phyloP scores from a whole-genome alignment of 2,113 vertebrate genomes.

The Garra rufa region DNA sequence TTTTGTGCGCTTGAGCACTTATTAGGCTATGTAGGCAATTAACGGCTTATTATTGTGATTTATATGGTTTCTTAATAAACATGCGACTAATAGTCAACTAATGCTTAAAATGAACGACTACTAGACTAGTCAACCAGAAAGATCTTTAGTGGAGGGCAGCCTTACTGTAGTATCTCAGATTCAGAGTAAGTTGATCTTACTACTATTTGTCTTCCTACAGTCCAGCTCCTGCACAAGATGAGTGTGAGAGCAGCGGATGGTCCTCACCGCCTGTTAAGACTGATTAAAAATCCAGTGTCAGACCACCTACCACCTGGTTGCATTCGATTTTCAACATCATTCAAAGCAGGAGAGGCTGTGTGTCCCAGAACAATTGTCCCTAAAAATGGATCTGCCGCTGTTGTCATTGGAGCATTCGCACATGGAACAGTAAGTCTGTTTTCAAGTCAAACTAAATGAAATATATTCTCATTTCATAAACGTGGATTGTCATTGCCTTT shows the following conservation, averaged over 20 bases:
- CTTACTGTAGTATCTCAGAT: neutral
- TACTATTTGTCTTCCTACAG: slow-evolving; percentile 65
- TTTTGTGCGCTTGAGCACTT: too few relatives aligned
- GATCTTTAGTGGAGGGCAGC: too few relatives aligned
- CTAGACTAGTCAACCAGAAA: too few relatives aligned
- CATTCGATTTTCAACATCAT: slow-evolving; percentile 87
- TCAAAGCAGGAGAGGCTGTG: slow-evolving; percentile 77
- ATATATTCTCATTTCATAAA: neutral
- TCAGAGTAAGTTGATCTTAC: neutral
- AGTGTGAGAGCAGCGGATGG: slow-evolving; percentile 95
- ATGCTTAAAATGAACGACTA: too few relatives aligned
- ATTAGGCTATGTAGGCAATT: too few relatives aligned
- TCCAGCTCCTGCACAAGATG: slow-evolving; percentile 96
- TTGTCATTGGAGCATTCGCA: slow-evolving; percentile 95
- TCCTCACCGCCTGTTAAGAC: slow-evolving; percentile 90
- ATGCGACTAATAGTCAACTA: too few relatives aligned
- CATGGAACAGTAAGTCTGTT: slow-evolving; percentile 85
- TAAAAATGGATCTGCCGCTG: slow-evolving; percentile 79
- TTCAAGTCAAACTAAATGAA: neutral
- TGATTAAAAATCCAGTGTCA: slow-evolving; percentile 95
- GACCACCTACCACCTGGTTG: slow-evolving; percentile 94
- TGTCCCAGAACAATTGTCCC: slow-evolving; percentile 83
- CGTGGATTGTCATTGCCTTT: neutral
- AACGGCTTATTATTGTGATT: too few relatives aligned
- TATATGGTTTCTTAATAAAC: too few relatives aligned